These are phyloP conservation scores for Chrysemys picta DNA, from an alignment of 2,113 vertebrate genomes.

Conservation along the genomic window DNA sequence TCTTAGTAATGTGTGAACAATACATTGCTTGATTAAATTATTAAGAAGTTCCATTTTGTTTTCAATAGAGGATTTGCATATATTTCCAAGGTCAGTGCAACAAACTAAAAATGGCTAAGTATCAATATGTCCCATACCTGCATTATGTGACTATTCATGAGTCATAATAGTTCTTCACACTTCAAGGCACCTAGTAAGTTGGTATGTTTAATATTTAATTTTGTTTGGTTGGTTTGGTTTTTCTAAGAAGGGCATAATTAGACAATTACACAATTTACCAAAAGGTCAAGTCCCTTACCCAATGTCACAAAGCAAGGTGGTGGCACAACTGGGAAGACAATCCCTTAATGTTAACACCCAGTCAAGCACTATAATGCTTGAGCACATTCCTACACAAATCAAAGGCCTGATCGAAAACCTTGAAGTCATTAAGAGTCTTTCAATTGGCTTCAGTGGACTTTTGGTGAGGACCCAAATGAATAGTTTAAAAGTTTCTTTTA, in stretches of 20 bases:
- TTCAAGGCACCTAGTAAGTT: neutral
- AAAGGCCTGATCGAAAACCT: neutral
- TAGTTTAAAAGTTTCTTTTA: neutral
- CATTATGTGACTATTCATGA: neutral
- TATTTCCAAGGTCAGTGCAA: neutral
- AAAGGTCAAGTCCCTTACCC: neutral
- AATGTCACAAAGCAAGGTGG: neutral
- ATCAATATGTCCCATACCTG: neutral
- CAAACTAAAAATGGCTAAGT: neutral
- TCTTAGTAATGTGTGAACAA: neutral
- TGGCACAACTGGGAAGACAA: neutral
- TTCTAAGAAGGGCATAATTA: neutral
- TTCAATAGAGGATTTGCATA: neutral
- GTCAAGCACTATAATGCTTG: neutral
- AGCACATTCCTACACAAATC: conserved; percentile 14
- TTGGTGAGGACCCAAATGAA: neutral
- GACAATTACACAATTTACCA: neutral
- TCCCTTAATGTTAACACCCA: neutral
- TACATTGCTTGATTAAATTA: neutral
- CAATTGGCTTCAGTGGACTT: conserved; percentile 4
- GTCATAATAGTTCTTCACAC: neutral
- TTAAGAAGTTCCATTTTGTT: neutral
- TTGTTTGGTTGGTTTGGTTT: neutral
- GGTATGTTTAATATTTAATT: neutral
- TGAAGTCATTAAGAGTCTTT: conserved; percentile 12